These are phyloP conservation scores for Drosophila teissieri DNA, from an alignment of 1,140 invertebrate genomes.

Conservation along the genomic window DNA sequence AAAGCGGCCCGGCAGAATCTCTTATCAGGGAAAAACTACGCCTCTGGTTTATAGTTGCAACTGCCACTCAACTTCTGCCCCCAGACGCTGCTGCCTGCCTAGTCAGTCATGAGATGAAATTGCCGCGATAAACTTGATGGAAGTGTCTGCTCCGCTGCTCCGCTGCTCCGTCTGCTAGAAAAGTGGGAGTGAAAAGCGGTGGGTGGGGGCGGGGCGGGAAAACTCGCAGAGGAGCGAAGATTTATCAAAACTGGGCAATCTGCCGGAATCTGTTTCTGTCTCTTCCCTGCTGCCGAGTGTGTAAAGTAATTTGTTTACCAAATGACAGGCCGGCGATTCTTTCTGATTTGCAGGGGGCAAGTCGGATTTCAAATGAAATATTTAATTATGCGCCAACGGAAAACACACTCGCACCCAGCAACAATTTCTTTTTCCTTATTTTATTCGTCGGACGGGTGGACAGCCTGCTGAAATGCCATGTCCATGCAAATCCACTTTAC, in stretches of 20 bases:
- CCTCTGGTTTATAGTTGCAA: constrained; percentile 51
- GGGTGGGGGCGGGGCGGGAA: constrained; percentile 2
- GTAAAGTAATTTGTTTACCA: constrained; percentile 68
- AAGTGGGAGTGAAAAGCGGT: constrained; percentile 8
- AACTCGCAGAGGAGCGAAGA: constrained; percentile 22
- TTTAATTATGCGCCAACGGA: constrained; percentile 50
- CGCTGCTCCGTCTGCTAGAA: constrained; percentile 23
- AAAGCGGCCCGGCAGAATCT: constrained; percentile 39
- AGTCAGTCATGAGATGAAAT: constrained; percentile 70
- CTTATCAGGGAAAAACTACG: constrained; percentile 47
- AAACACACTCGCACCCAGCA: constrained; percentile 23
- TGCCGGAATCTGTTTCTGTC: constrained; percentile 49
- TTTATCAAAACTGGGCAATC: constrained; percentile 75
- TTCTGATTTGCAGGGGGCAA: background rate
- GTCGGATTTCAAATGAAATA: constrained; percentile 56
- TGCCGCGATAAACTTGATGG: constrained; percentile 78
- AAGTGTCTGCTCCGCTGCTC: constrained; percentile 61
- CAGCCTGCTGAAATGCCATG: constrained; percentile 33
- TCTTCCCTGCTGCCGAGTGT: constrained; percentile 24
- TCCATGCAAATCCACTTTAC: constrained; percentile 51
- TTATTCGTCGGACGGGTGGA: background rate
- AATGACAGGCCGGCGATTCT: constrained; percentile 49
- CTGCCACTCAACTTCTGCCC: constrained; percentile 53
- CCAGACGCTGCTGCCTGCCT: constrained; percentile 25
- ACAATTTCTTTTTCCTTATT: constrained; percentile 32